Evolutionary conservation across 1,140 invertebrate genomes (phyloP).

Genomic region (Drosophila novamexicana): DNA sequence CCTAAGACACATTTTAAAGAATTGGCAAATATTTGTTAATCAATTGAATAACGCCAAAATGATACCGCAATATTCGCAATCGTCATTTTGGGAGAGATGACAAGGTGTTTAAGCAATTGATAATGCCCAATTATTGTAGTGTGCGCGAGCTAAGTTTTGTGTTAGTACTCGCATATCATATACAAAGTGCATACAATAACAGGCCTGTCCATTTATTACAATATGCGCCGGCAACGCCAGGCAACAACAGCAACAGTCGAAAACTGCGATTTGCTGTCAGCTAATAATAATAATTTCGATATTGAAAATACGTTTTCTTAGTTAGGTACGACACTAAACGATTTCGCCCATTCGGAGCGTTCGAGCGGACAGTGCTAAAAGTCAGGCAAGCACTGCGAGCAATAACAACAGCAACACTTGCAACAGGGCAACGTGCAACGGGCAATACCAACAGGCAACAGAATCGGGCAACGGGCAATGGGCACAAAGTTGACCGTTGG

Average conservation of each 20-base stretch:
- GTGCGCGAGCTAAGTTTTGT: constrained; percentile 44
- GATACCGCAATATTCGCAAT: neutral
- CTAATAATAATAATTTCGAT: constrained; percentile 84
- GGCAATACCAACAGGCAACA: constrained; percentile 17
- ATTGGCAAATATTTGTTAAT: no score
- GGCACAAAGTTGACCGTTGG: constrained; percentile 70
- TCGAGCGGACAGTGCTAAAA: constrained; percentile 66
- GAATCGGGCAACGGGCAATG: constrained; percentile 8
- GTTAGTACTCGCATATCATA: constrained; percentile 62
- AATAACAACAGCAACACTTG: constrained; percentile 43
- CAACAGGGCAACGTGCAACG: constrained; percentile 33
- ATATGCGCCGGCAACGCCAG: constrained; percentile 69
- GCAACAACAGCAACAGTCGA: constrained; percentile 60
- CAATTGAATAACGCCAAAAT: no score
- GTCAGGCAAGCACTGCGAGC: constrained; percentile 65
- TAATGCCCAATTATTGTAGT: constrained; percentile 15
- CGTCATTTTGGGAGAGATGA: neutral
- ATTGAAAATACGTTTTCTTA: constrained; percentile 83
- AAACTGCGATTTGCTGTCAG: constrained; percentile 83
- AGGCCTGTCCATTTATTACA: constrained; percentile 78
- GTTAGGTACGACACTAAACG: constrained; percentile 82
- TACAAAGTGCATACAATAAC: constrained; percentile 73
- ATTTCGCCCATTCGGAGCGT: constrained; percentile 72
- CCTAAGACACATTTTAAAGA: no score
- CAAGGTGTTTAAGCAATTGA: neutral